Base-by-base conservation (phyloP, 2,113 vertebrate genomes). In the Colius striatus region DNA sequence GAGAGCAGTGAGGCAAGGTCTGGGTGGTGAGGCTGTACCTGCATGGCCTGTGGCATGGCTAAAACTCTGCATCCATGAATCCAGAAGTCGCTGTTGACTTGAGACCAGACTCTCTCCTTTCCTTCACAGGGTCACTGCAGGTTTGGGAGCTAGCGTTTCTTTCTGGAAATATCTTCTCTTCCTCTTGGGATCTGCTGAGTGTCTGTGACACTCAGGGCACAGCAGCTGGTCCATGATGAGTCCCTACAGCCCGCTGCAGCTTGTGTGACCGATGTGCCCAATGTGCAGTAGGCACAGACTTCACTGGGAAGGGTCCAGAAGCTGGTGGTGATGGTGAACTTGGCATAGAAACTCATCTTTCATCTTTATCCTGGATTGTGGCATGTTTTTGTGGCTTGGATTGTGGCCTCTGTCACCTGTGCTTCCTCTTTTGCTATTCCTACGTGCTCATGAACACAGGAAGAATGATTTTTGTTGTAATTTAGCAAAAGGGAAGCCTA, bases 261-360 rank as follows among this genome's bases (percentile, higher is more conserved):
- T 32, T 11, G 34, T 13, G 19, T 11, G 27, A 7, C 38, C 0
- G 1, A 8, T 9, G 10, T 19, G n/a, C 9, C 13, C 0, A 4
- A 63, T 30, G 25, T 67, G 54, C 48, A 27, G 48, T 21, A 10
- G 43, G 29, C 4, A 1, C 47, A 55, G 58, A 7, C 10, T 25
- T 41, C 32, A 41, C 72, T 67, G 77, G 73, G 45, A 45, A 55
- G 71, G 51, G 9, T 2, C 50, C 41, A 11, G 43, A 26, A 12
- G 16, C 16, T 58, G 55, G 19, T 4, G 14, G 36, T 13, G 9
- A 6, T 5, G 5, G 45, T 25, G 22, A 18, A 53, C 57, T 58
- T 67, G n/a, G 17, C 6, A 1, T 72, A 63, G 55, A 66, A 74
- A 47, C 14, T 73, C 43, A 22, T 79, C 23, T 76, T 20, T 26